Conservation (phyloP, 1,140 invertebrate species). For the Drosophila saltans region DNA sequence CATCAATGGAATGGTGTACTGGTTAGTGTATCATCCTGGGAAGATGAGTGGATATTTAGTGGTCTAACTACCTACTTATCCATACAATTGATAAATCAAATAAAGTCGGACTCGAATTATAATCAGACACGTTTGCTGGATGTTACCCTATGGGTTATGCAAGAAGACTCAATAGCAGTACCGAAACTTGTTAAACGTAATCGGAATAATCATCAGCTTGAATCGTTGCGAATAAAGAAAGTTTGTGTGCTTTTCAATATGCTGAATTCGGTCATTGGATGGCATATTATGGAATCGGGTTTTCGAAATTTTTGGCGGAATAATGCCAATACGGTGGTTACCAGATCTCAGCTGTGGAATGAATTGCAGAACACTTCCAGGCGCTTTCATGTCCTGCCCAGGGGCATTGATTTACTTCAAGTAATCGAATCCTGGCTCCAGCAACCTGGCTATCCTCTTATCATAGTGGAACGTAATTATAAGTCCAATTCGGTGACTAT, state of each 20-base stretch:
- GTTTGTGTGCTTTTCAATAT: slow-evolving; percentile 92
- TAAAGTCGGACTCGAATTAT: slow-evolving; percentile 85
- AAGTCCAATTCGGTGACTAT: slow-evolving; percentile 83
- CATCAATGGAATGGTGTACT: slow-evolving; percentile 25
- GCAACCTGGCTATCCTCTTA: slow-evolving; percentile 90
- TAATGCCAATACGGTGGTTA: slow-evolving; percentile 87
- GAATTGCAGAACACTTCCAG: slow-evolving; percentile 87
- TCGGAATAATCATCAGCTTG: slow-evolving; percentile 87
- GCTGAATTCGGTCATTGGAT: slow-evolving; percentile 92
- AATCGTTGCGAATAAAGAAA: slow-evolving; percentile 94
- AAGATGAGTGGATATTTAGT: slow-evolving; percentile 3
- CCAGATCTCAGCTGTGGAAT: slow-evolving; percentile 91
- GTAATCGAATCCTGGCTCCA: slow-evolving; percentile 93
- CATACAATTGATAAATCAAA: slow-evolving; percentile 1
- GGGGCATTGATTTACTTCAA: slow-evolving; percentile 85
- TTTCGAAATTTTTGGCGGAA: slow-evolving; percentile 86
- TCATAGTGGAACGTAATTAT: slow-evolving; percentile 87
- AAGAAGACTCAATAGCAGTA: slow-evolving; percentile 74
- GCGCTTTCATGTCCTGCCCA: slow-evolving; percentile 83
- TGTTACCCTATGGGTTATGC: slow-evolving; percentile 84
- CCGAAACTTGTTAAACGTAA: slow-evolving; percentile 79
- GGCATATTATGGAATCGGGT: slow-evolving; percentile 87
- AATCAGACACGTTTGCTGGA: slow-evolving; percentile 84
- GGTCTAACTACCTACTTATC: slow-evolving; percentile 24
- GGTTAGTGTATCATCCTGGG: not conserved